Base-by-base conservation (phyloP, 2,888 invertebrate genomes). In the Clunio marinus region DNA sequence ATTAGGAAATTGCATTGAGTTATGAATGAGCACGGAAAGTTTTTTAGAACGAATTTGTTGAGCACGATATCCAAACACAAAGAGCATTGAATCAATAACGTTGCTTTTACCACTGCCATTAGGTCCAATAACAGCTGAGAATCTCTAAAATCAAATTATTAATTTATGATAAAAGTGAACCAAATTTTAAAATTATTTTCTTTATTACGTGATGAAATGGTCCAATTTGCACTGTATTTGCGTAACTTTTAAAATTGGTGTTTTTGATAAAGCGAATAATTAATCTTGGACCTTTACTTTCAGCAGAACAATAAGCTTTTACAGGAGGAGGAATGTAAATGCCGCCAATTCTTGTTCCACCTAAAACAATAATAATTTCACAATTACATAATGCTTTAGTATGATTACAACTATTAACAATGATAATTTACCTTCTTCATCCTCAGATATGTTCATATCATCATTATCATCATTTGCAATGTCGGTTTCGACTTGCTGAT, bases 81-180 rank as follows among this genome's bases (percentile, higher is more conserved):
- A 99, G 71, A 99, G 81, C 91, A 99, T 93, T 0, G 99, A 94
- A 80, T 99, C 99, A 73, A 99, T 99, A 0, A 98, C 96, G 77
- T 99, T 99, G 73, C 96, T 96, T 77, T 99, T 99, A 0, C 99
- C 99, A 77, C 96, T 97, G 24, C 99, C 99, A 80, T 99, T 99
- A 0, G 99, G 98, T 0, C 99, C 99, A 72, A 99, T 89, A 68
- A 99, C 96, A 1, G 96, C 87, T 4, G 97, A 94, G 75, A 97
- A 98, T 76, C 93, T 92, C 90, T 96, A 80, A 37, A 81, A 82
- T 13, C 2, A 67, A 70, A 20, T 57, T 17, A 13, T 60, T 28
- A 69, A 70, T 65, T 62, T 35, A 32, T 32, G 32, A 32, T 32
- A 32, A 32, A 32, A 8, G 10, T 32, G 10, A 10, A 32, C 10